These are phyloP conservation scores for Trypoxylus dichotomus DNA, from an alignment of 1,140 invertebrate genomes.

Conservation along the genomic window DNA sequence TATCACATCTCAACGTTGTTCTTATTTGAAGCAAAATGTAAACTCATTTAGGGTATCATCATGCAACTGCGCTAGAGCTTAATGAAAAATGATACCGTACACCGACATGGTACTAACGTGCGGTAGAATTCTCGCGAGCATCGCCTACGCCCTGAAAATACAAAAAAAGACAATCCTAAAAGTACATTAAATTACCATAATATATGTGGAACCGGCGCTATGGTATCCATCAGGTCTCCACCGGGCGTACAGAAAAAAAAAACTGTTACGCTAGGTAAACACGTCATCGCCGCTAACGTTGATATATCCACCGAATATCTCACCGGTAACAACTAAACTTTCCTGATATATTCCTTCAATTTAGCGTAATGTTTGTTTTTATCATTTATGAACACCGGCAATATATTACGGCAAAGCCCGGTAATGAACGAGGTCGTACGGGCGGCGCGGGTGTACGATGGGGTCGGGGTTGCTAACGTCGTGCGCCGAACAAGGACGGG, in stretches of 20 bases:
- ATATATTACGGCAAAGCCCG: slow-evolving; percentile 20
- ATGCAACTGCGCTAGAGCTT: background rate
- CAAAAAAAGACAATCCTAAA: background rate
- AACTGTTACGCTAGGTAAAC: slow-evolving; percentile 18
- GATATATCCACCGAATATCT: background rate
- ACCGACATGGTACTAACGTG: no score
- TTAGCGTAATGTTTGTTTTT: slow-evolving; percentile 19
- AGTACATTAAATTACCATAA: slow-evolving; percentile 23
- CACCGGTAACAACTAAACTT: slow-evolving; percentile 23
- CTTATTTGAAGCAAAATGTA: background rate
- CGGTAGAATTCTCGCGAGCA: no score
- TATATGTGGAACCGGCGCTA: background rate
- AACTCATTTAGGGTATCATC: background rate
- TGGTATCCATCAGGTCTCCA: background rate
- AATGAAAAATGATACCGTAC: no score
- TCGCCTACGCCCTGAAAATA: no score
- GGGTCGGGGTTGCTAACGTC: no score
- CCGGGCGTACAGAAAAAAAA: background rate
- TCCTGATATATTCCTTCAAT: slow-evolving; percentile 18
- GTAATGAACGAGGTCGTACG: slow-evolving; percentile 15
- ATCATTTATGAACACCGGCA: slow-evolving; percentile 15
- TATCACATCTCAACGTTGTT: no score
- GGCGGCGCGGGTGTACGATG: background rate
- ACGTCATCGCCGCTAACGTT: slow-evolving; percentile 15
- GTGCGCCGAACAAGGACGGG: background rate